Percentiles rank a stretch among this genome's conserved stretches.
These are phyloP conservation scores for Mythimna impura DNA, from an alignment of 2,888 invertebrate genomes.

Conservation along the genomic window DNA sequence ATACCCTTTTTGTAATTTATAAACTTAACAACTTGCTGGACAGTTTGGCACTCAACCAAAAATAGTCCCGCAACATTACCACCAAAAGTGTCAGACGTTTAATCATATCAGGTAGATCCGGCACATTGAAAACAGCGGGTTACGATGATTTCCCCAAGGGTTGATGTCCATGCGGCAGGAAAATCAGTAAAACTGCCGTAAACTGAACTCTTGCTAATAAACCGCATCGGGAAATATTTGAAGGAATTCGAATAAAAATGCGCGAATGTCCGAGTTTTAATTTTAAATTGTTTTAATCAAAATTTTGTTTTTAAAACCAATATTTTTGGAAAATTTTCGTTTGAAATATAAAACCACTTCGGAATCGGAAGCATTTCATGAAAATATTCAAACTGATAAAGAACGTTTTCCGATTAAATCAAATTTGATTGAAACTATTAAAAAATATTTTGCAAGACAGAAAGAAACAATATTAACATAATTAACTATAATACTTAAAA, in stretches of 20 bases:
- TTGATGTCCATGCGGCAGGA: neutral
- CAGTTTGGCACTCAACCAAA: constrained; percentile 5
- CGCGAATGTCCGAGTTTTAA: neutral
- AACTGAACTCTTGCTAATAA: constrained; percentile 23
- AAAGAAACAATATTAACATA: neutral
- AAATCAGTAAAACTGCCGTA: constrained; percentile 11
- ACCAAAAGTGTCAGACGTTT: constrained; percentile 18
- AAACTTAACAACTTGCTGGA: no score
- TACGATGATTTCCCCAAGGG: constrained; percentile 46
- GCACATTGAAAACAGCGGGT: constrained; percentile 25
- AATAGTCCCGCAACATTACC: neutral
- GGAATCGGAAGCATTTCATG: neutral
- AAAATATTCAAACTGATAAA: neutral
- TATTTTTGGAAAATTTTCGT: no score
- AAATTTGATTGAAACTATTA: neutral
- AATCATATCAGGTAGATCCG: constrained; percentile 26
- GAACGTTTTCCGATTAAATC: neutral
- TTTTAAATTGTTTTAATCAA: neutral
- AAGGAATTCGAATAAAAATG: neutral
- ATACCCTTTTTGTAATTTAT: neutral
- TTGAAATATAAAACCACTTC: no score
- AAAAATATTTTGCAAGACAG: neutral
- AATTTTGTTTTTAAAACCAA: no score
- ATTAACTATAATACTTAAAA: neutral
- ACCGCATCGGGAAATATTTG: neutral